Evolutionary conservation across 2,797 vertebrate genomes (phyloP).

Genomic region (Kryptolebias ocellatus): DNA sequence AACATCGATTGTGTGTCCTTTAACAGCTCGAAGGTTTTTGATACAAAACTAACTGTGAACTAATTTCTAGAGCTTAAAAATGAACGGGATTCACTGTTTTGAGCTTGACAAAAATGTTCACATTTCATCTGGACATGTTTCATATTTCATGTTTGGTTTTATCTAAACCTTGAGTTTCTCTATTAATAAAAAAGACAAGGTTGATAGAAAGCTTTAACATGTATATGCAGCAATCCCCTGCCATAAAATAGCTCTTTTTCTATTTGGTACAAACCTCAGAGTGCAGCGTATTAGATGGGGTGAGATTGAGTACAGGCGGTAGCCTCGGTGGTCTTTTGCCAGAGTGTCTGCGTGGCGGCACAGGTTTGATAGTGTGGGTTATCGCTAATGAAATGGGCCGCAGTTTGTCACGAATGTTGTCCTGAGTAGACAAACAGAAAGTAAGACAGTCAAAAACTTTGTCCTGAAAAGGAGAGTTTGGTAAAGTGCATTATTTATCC

Average conservation of each 20-base stretch:
- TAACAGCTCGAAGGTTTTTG: background rate
- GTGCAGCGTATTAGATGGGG: conserved; percentile 83
- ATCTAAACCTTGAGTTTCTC: background rate
- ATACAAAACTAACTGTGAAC: background rate
- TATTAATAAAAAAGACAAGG: no score
- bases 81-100: no score
- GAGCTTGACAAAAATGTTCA: no score
- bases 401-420: conserved; percentile 90
- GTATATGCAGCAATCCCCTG: no score
- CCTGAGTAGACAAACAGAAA: conserved; percentile 59
- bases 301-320: conserved; percentile 84
- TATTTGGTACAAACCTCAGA: conserved; percentile 82
- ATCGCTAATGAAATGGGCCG: conserved; percentile 87
- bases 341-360: conserved; percentile 74
- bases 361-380: conserved; percentile 84
- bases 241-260: conserved; percentile 4
- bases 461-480: no score
- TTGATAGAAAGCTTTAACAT: no score
- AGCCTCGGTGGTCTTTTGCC: conserved; percentile 80
- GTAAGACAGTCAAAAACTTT: background rate
- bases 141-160: no score
- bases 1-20: accelerated
- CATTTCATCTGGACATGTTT: no score
- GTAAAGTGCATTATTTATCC: no score
- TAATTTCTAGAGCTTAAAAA: no score